Percentiles rank a stretch among this genome's conserved stretches.
These are phyloP conservation scores for Agrotis clavis DNA, from an alignment of 2,888 invertebrate species.

Conservation along the genomic window DNA sequence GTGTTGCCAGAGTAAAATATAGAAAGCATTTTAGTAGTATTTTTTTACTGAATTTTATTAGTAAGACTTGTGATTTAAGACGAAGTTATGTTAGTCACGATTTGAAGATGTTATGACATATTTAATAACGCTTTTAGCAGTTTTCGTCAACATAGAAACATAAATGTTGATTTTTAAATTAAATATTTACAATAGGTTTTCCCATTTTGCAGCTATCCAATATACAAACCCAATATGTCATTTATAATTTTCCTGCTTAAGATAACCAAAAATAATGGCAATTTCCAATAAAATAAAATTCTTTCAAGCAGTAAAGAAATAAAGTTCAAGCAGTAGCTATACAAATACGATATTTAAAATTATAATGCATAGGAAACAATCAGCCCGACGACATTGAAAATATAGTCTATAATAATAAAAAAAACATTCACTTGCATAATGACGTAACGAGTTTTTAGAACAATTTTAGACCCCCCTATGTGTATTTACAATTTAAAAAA, in stretches of 20 bases:
- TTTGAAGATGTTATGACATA: constrained; percentile 61
- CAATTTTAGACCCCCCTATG: constrained; percentile 8
- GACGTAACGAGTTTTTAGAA: constrained; percentile 55
- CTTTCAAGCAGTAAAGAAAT: constrained; percentile 56
- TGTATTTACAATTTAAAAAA: constrained; percentile 9
- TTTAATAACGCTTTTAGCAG: constrained; percentile 43
- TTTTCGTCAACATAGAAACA: constrained; percentile 29
- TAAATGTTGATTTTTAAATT: neutral
- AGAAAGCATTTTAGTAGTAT: constrained; percentile 35
- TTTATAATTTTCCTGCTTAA: neutral
- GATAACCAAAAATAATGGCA: neutral
- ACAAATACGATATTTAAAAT: constrained; percentile 43
- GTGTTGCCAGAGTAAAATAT: constrained; percentile 30
- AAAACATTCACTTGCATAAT: constrained; percentile 37
- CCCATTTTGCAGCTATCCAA: neutral
- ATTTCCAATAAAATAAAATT: constrained; percentile 1
- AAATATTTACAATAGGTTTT: constrained; percentile 39
- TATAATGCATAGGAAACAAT: constrained; percentile 49
- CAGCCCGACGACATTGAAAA: constrained; percentile 48
- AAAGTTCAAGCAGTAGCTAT: constrained; percentile 61
- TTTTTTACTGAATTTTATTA: constrained; percentile 52
- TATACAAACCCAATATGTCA: constrained; percentile 15
- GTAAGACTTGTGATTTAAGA: constrained; percentile 52
- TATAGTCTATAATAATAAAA: constrained; percentile 27
- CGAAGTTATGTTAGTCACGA: constrained; percentile 69